A percentile compares a stretch with the other conserved stretches of the same genome.
Evolutionary conservation across 2,797 vertebrate species (phyloP).

Genomic region (Brotula barbata): DNA sequence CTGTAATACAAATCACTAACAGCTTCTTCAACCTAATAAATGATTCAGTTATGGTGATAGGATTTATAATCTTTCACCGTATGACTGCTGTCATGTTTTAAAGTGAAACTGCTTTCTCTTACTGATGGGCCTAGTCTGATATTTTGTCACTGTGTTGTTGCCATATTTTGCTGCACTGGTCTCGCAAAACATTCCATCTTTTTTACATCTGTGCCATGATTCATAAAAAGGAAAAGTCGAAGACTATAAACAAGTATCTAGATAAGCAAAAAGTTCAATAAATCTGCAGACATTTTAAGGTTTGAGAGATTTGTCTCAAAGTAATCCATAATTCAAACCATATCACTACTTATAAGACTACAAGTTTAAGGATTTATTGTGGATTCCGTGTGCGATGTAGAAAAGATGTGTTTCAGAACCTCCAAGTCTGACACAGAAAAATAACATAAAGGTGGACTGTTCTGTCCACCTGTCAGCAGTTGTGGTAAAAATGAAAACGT

Average conservation of each 20-base stretch:
- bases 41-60: slow-evolving; percentile 38
- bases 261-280: neutral
- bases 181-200: no score
- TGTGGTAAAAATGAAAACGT: slow-evolving; percentile 9
- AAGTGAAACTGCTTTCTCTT: no score
- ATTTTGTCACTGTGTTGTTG: no score
- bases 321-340: neutral
- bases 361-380: neutral
- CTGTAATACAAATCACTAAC: slow-evolving; percentile 48
- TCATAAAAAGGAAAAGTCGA: no score
- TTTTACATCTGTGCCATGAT: no score
- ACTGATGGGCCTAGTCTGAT: no score
- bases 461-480: no score
- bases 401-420: neutral
- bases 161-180: no score
- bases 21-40: slow-evolving; percentile 53
- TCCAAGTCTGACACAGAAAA: neutral
- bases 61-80: slow-evolving; percentile 13
- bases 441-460: no score
- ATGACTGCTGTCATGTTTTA: no score
- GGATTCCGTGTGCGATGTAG: neutral
- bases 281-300: neutral
- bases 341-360: neutral
- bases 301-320: neutral
- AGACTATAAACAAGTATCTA: no score